phyloP scores from a whole-genome alignment of 2,888 invertebrate genomes.

The Drosophila incognita region DNA sequence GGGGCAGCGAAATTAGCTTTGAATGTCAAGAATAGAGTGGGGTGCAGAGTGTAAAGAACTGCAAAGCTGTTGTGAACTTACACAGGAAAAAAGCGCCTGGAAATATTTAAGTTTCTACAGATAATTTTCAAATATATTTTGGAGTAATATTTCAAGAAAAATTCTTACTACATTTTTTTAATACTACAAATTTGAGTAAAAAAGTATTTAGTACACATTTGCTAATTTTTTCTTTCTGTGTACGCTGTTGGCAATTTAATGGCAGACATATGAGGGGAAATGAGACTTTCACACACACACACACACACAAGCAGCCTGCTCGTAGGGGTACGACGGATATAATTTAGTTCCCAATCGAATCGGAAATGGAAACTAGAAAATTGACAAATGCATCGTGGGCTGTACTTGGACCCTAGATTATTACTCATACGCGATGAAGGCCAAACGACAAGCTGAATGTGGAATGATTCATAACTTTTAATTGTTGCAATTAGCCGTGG shows the following conservation, averaged over 20 bases:
- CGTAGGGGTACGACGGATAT: constrained; percentile 52
- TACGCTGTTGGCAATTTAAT: constrained; percentile 36
- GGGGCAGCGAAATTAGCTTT: constrained; percentile 64
- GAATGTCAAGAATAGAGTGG: constrained; percentile 47
- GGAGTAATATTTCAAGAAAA: background rate
- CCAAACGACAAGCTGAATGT: background rate
- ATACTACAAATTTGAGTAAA: background rate
- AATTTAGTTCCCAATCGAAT: constrained; percentile 69
- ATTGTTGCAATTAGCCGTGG: constrained; percentile 52
- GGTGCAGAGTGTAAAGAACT: background rate
- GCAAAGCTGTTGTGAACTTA: constrained; percentile 2
- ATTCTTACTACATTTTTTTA: background rate
- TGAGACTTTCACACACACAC: constrained; percentile 40
- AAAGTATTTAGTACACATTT: background rate
- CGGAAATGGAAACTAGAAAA: constrained; percentile 69
- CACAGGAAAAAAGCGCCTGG: background rate
- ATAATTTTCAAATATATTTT: background rate
- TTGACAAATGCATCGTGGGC: constrained; percentile 37
- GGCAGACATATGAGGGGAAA: constrained; percentile 56
- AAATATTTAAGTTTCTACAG: background rate
- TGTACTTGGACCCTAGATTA: constrained; percentile 20
- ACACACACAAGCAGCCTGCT: constrained; percentile 4
- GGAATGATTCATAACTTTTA: constrained; percentile 55
- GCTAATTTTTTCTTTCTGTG: background rate
- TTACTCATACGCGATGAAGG: constrained; percentile 45